phyloP scores from a whole-genome alignment of 1,140 invertebrate genomes.

The Heliothis virescens region DNA sequence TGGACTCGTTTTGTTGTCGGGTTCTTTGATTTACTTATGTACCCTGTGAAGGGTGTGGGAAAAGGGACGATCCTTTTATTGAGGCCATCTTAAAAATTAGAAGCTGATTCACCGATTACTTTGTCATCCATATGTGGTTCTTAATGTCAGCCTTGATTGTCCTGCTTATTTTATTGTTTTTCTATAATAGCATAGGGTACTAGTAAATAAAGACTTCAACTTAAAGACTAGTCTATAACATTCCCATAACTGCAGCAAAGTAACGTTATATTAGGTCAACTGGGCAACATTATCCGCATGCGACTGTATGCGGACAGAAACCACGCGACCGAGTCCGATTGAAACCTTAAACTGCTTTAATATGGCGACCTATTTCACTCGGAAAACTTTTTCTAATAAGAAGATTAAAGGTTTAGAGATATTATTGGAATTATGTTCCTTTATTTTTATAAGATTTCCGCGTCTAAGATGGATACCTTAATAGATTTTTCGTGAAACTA shows the following conservation, averaged over 20 bases:
- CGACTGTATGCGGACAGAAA: constrained; percentile 10
- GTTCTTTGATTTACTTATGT: not conserved
- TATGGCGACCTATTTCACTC: constrained; percentile 20
- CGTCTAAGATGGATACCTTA: not conserved
- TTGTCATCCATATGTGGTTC: no score
- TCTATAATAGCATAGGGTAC: no score
- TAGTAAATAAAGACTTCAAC: no score
- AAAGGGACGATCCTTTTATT: no score
- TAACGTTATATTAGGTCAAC: constrained; percentile 30
- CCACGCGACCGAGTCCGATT: not conserved
- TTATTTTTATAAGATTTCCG: constrained; percentile 22
- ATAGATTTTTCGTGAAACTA: constrained; percentile 5
- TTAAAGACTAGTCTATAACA: not conserved
- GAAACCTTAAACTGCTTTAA: constrained; percentile 28
- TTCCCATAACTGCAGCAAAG: constrained; percentile 31
- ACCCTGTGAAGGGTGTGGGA: no score
- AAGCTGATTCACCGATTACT: no score
- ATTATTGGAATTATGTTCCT: constrained; percentile 3
- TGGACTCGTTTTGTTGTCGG: not conserved
- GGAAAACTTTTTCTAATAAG: constrained; percentile 3
- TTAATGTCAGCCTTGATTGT: no score
- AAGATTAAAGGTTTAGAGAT: constrained; percentile 16
- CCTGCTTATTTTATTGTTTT: no score
- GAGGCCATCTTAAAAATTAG: no score
- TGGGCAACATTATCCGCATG: constrained; percentile 27